Base-by-base conservation (phyloP, 2,888 invertebrate genomes). In the Apamea anceps region DNA sequence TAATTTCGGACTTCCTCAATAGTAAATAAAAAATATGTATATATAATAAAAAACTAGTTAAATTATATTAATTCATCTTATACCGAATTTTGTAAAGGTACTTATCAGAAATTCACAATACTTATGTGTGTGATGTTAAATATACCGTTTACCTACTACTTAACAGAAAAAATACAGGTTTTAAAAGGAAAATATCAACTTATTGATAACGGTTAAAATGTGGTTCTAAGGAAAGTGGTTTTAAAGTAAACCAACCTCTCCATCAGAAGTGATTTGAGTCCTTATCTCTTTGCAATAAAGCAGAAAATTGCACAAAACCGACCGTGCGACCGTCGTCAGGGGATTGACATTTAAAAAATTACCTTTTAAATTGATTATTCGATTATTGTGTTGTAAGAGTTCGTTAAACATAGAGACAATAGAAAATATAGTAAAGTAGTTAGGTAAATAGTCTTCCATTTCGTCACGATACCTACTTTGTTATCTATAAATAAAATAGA, bases 321-420 rank as follows among this genome's bases (percentile, higher is more conserved):
- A 4, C n/a, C n/a, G n/a, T 21, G 25, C 0, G 5, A 54, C 0
- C 25, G 60, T 3, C n/a, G 4, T n/a, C 63, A 42, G 79, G 85
- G 86, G 82, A 82, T 72, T 62, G 37, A 86, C 82, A 65, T 57
- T 37, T n/a, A 21, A 32, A 66, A 42, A n/a, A 74, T 72, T 77
- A 32, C 42, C 5, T 51, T 65, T 72, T 76, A 32, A 48, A 60
- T 67, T 73, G 51, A 67, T 81, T 60, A 42, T 72, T 74, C 15
- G 62, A 80, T 80, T 21, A 18, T 32, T 71, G 10, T 62, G 5
- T 63, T 72, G 21, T 10, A 72, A 72, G 72, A 6, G 25, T 32
- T 79, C 10, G 18, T 18, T 65, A 71, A 63, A 54, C 54, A 54
- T 6, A 48, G n/a, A 25, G 67, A 82, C 66, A 74, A 81, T 54